Conservation (phyloP, 35 echinoderm and acorn worm genomes). For the Apostichopus californicus region DNA sequence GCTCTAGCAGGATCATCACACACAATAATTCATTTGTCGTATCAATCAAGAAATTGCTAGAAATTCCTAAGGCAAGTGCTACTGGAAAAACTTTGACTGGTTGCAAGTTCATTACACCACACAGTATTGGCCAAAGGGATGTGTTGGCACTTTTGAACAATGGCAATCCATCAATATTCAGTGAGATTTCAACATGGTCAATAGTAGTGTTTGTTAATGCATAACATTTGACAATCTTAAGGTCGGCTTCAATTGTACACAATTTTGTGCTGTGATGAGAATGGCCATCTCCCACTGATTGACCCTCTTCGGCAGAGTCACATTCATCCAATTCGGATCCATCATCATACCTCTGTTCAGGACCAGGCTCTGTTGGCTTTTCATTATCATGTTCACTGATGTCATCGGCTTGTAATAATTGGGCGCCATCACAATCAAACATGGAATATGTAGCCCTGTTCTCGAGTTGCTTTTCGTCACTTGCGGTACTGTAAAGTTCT, state of each 20-base stretch:
- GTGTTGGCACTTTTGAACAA: constrained; percentile 47
- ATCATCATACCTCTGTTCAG: background rate
- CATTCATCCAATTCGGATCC: background rate
- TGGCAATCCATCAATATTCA: constrained; percentile 70
- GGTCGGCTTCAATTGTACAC: constrained; percentile 24
- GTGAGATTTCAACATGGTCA: constrained; percentile 11
- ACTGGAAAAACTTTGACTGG: constrained; percentile 72
- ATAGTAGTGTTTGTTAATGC: background rate
- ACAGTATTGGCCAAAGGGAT: constrained; percentile 63
- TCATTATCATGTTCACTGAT: too few species aligned
- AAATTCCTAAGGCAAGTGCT: constrained; percentile 62
- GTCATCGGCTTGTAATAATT: too few species aligned
- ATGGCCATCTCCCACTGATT: too few species aligned
- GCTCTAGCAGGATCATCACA: too few species aligned
- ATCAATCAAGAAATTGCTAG: constrained; percentile 59
- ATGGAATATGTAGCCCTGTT: too few species aligned
- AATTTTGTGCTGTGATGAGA: too few species aligned
- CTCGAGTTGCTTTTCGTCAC: too few species aligned
- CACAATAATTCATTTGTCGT: constrained; percentile 48
- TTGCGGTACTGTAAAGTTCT: too few species aligned
- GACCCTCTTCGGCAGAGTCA: background rate
- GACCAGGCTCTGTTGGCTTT: too few species aligned
- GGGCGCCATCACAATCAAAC: too few species aligned
- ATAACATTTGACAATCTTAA: constrained; percentile 49
- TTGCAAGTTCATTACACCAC: constrained; percentile 48